phyloP scores from a whole-genome alignment of 2,113 vertebrate genomes.

The Peromyscus maniculatus region DNA sequence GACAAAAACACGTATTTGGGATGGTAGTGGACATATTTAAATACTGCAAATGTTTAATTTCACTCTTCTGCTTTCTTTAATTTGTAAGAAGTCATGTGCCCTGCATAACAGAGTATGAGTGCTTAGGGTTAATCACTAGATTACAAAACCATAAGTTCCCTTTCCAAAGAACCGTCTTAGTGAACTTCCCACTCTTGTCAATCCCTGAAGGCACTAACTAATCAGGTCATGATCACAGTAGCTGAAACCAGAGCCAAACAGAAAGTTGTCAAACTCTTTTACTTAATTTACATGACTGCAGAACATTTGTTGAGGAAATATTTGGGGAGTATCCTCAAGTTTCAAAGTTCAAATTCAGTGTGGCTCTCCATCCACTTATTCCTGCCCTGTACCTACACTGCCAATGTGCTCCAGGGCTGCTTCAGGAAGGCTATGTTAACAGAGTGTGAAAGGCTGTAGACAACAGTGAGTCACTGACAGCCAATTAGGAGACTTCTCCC shows the following conservation, averaged over 20 bases:
- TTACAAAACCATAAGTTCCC: slow-evolving; percentile 66
- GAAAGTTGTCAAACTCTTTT: slow-evolving; percentile 72
- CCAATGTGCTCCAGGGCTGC: not conserved
- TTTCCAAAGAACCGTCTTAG: slow-evolving; percentile 54
- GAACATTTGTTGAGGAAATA: not conserved
- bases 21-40: slow-evolving; percentile 11
- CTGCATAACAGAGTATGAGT: slow-evolving; percentile 61
- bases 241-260: slow-evolving; percentile 53
- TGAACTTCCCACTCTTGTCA: slow-evolving; percentile 64
- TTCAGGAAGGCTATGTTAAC: slow-evolving; percentile 37
- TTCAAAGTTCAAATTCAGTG: not conserved
- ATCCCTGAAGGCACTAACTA: slow-evolving; percentile 55
- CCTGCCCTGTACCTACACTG: not conserved
- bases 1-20: slow-evolving; percentile 21
- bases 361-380: not conserved
- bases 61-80: slow-evolving; percentile 40
- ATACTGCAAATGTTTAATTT: slow-evolving; percentile 60
- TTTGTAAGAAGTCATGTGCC: slow-evolving; percentile 20
- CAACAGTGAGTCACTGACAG: slow-evolving; percentile 65
- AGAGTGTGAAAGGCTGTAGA: slow-evolving; percentile 52
- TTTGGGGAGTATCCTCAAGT: slow-evolving; percentile 33
- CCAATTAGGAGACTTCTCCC: slow-evolving; percentile 67
- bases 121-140: slow-evolving; percentile 63
- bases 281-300: slow-evolving; percentile 57
- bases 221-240: slow-evolving; percentile 65